A percentile compares a stretch with the other conserved stretches of the same genome.
phyloP scores from a whole-genome alignment of 2,797 vertebrate genomes.

The Florisuga fusca region DNA sequence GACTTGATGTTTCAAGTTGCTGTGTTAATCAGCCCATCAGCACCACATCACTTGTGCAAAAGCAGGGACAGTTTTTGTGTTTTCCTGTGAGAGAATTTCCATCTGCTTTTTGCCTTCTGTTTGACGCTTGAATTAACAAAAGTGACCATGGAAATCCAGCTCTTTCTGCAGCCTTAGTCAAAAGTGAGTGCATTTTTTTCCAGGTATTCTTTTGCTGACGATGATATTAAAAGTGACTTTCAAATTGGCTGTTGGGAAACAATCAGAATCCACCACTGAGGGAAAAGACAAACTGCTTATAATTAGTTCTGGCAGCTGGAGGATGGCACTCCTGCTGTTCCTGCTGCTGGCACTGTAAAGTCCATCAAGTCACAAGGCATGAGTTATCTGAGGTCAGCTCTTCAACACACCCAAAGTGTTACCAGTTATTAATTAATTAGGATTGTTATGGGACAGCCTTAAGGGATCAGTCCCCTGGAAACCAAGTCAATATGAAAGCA shows the following conservation, averaged over 20 bases:
- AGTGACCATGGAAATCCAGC: conserved; percentile 8
- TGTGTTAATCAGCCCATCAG: neutral
- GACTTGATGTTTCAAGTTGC: neutral
- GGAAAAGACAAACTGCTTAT: conserved; percentile 63
- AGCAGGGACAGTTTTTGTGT: neutral
- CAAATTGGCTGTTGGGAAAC: conserved; percentile 42
- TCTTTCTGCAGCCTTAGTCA: neutral
- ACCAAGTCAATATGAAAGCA: conserved; percentile 19
- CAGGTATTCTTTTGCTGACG: conserved; percentile 50
- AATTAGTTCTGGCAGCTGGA: conserved; percentile 73
- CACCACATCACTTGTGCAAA: neutral
- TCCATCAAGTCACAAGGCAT: conserved; percentile 58
- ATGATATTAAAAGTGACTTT: conserved; percentile 64
- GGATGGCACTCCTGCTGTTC: conserved; percentile 69
- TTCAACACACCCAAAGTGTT: conserved; percentile 55
- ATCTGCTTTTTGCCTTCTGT: conserved; percentile 18
- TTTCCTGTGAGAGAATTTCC: conserved; percentile 27
- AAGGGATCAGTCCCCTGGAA: conserved; percentile 19
- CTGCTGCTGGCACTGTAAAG: conserved; percentile 69
- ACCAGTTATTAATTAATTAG: conserved; percentile 73
- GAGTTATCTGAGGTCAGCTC: conserved; percentile 65
- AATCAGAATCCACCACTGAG: conserved; percentile 43
- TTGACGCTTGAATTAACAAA: neutral
- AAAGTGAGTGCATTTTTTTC: neutral
- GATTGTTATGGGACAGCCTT: conserved; percentile 44